Evolutionary conservation across 2,113 vertebrate species (phyloP).

Genomic region (Argyrosomus japonicus): DNA sequence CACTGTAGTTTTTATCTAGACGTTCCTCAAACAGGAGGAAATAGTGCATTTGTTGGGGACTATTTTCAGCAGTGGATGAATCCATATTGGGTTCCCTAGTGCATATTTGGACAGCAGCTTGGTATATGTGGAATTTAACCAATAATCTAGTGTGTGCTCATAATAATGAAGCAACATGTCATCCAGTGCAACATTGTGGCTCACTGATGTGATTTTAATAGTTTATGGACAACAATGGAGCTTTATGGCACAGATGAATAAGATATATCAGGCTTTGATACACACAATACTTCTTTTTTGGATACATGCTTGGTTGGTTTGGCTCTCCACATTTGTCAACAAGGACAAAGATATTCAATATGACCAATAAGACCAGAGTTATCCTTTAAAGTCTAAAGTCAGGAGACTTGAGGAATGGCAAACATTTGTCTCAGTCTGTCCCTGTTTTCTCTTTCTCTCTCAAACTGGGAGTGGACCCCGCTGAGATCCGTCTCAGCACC

Average conservation of each 20-base stretch:
- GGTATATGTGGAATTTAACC: background rate
- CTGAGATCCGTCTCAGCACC: slow-evolving; percentile 24
- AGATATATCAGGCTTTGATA: background rate
- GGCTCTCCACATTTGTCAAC: background rate
- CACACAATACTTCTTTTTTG: background rate
- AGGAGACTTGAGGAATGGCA: slow-evolving; percentile 23
- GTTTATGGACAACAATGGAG: background rate
- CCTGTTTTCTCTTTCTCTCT: slow-evolving; percentile 29
- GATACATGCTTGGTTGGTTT: background rate
- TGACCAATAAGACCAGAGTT: background rate
- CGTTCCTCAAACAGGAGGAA: background rate
- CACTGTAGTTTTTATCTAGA: background rate
- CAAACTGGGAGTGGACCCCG: slow-evolving; percentile 21
- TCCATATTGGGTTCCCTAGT: background rate
- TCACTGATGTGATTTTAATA: background rate
- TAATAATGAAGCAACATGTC: background rate
- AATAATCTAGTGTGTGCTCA: background rate
- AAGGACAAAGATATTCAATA: background rate
- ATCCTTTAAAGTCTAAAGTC: slow-evolving; percentile 8
- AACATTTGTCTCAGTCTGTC: background rate
- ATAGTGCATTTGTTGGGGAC: background rate
- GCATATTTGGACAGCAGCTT: background rate
- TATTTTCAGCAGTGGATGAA: background rate
- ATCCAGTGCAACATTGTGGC: background rate
- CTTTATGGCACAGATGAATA: background rate